Evolutionary conservation across 2,888 invertebrate species (phyloP), one percentile per base, ranked within the genome.

Genomic region (Syrista parreyssii): DNA sequence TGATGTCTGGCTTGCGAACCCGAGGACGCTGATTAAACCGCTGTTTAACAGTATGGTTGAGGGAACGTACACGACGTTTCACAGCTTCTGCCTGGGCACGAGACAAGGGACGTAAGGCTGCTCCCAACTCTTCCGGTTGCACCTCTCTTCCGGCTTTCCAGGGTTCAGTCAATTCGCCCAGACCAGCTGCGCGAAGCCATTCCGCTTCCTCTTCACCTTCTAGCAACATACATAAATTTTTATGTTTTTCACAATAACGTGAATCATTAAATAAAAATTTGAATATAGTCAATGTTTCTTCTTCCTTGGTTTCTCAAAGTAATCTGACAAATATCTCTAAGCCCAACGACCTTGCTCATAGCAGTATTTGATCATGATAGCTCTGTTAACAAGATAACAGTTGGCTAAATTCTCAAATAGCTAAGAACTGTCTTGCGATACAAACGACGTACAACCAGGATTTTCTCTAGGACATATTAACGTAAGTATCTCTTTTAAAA

Each of bases 81-180:
- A 97, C 95, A 1, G 96, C 96, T 78, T 96, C 95, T 0, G 96
- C 96, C 92, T 97, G 96, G 82, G 94, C 95, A 82, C 94, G 92
- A 1, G 95, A 95, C 81, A 95, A 91, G 23, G 94, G 89, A 80
- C 93, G 92, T 84, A 94, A 84, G 78, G 93, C 92, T 76, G 93
- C 91, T 83, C 93, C 93, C 85, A 94, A 91, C 86, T 94, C 93
- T 3, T 93, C 92, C 68, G 93, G 93, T 31, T 92, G 92, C 69
- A 94, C 92, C 86, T 94, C 94, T 86, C 94, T 93, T 34, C 95
- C 96, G 68, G 94, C 94, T 89, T 94, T 94, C 93, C 95, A 95
- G 30, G 95, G 94, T 83, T 94, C 95, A 75, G 95, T 94, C 82
- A 96, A 92, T 84, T 95, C 94, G 0, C 94, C 94, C 85, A 96